Base-by-base conservation (phyloP, 1,140 invertebrate species). In the Saccostrea glomerata region DNA sequence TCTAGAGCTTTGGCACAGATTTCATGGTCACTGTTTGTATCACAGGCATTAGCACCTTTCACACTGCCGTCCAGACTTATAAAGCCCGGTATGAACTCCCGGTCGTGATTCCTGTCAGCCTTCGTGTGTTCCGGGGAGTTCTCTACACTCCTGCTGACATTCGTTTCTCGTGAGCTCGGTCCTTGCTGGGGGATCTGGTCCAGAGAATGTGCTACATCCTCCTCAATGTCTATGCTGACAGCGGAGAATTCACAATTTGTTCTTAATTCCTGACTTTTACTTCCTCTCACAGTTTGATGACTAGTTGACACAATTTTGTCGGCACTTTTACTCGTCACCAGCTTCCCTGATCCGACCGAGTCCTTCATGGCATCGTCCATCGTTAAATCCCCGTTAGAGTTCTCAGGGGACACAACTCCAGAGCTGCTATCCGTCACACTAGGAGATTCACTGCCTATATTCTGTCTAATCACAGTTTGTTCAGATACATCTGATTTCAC, bases 171-270 rank as follows among this genome's bases (percentile, higher is more conserved):
- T 36, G 83, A 95, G 93, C 87, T 92, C 91, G 94, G 90, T 70
- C 88, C 77, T 97, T 98, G 90, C 95, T 98, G 97, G 89, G 98
- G 95, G 84, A 99, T 96, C 55, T 98, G 98, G 94, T 98, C 98
- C 85, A 98, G 95, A 82, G 98, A 98, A 90, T 98, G 98, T 92
- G 98, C 98, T 89, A 98, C 97, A 95, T 98, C 98, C 94, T 98
- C 98, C 88, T 98, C 98, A 91, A 98, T 98, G 91, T 98, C 94
- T 82, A 95, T 94, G 89, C 88, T 89, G 2, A 94, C 93, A 73
- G 93, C 70, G 23, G 91, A 90, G 56, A 94, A 91, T 70, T 91
- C 90, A 15, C 90, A 87, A 86, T 77, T 77, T 54, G 91, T 88
- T 88, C 94, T 90, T 58, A 95, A 86, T 89, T 95, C 94, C 83